phyloP scores from a whole-genome alignment of 2,888 invertebrate genomes.

The Listrodromus nycthemerus region DNA sequence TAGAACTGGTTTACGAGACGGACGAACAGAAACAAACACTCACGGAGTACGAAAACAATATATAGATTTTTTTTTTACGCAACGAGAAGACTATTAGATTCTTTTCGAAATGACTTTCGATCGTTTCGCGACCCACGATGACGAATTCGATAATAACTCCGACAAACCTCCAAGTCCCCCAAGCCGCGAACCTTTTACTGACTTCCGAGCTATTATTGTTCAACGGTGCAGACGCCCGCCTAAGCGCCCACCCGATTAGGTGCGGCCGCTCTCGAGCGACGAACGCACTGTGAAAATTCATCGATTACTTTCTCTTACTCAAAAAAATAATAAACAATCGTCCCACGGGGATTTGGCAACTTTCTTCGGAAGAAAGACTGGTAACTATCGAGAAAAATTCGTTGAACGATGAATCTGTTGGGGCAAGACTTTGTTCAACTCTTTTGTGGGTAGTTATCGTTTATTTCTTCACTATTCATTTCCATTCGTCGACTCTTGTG shows the following conservation, averaged over 20 bases:
- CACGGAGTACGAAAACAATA: constrained; percentile 29
- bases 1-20: constrained; percentile 32
- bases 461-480: constrained; percentile 11
- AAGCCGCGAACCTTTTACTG: background rate
- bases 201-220: constrained; percentile 1
- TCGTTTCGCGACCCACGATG: constrained; percentile 48
- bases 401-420: constrained; percentile 1
- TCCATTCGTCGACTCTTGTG: constrained; percentile 31
- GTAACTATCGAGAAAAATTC: background rate
- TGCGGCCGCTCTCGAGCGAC: constrained; percentile 19
- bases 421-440: background rate
- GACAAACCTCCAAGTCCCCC: background rate
- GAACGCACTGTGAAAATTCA: constrained; percentile 9
- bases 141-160: constrained; percentile 32
- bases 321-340: background rate
- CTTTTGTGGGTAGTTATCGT: constrained; percentile 5
- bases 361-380: background rate
- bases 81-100: constrained; percentile 20
- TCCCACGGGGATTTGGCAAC: constrained; percentile 6
- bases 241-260: constrained; percentile 42
- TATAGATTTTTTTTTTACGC: background rate
- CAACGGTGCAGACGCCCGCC: background rate
- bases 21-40: constrained; percentile 48
- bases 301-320: constrained; percentile 11
- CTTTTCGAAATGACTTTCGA: constrained; percentile 58